phyloP scores from a whole-genome alignment of 2,888 invertebrate genomes.

The Aspidiotus destructor region DNA sequence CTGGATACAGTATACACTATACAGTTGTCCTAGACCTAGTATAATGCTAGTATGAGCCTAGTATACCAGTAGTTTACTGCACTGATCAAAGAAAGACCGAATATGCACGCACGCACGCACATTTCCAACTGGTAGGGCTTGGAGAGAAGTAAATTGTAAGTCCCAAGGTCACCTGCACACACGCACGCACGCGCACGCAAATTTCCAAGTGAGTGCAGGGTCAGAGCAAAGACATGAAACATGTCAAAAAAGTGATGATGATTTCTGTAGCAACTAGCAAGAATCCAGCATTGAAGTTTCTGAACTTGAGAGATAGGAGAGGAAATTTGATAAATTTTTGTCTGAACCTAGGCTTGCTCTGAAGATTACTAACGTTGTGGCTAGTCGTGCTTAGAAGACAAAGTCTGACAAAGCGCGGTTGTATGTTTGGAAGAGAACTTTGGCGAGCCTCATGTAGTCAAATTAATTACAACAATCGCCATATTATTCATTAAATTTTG shows the following conservation, averaged over 20 bases:
- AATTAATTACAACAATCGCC: not conserved
- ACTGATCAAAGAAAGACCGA: no score
- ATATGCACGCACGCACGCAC: no score
- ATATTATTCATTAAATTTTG: not conserved
- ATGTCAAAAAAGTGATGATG: not conserved
- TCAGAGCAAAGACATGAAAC: no score
- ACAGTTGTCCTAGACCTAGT: no score
- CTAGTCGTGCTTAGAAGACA: not conserved
- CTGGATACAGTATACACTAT: no score
- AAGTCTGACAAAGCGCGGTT: not conserved
- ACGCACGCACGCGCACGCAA: no score
- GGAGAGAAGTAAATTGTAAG: no score
- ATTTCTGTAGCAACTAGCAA: not conserved
- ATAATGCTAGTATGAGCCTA: no score
- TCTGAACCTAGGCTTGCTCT: not conserved
- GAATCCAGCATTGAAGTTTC: constrained; percentile 2
- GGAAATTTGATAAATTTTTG: not conserved
- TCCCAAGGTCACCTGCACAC: no score
- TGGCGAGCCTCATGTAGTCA: not conserved
- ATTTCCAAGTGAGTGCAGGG: no score
- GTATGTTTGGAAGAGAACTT: not conserved
- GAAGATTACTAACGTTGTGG: not conserved
- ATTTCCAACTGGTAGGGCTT: no score
- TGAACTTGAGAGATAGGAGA: not conserved
- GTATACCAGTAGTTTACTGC: no score